phyloP scores from a whole-genome alignment of 2,113 vertebrate genomes.

The Alosa alosa region DNA sequence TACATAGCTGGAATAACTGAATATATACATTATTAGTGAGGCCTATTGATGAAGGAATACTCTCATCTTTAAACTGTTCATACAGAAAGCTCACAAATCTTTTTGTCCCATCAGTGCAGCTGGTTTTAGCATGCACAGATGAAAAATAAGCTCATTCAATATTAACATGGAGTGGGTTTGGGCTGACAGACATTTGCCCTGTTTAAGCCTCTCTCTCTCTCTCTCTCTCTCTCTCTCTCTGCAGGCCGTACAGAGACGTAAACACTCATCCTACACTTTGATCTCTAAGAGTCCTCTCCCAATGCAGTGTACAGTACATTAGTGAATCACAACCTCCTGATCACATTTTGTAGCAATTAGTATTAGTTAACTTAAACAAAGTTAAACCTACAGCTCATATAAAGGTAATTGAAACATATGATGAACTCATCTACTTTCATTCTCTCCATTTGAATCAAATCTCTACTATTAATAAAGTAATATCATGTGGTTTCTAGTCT shows the following conservation, averaged over 20 bases:
- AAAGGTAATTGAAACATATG: too few relatives aligned
- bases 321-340: background rate
- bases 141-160: background rate
- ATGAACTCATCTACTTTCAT: background rate
- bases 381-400: background rate
- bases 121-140: background rate
- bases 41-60: background rate
- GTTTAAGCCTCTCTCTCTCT: background rate
- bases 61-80: background rate
- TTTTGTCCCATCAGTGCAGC: background rate
- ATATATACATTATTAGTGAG: background rate
- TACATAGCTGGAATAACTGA: background rate
- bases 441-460: background rate
- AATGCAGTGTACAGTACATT: background rate
- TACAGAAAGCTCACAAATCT: background rate
- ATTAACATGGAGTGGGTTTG: background rate
- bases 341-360: background rate
- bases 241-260: background rate
- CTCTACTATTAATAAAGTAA: background rate
- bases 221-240: background rate
- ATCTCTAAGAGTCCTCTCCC: background rate
- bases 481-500: background rate
- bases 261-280: background rate
- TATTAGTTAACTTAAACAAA: background rate
- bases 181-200: constrained; percentile 1